Conservation (phyloP, 2,113 vertebrate species). For the Rattus norvegicus region GRCr8 NC_086029.1:60201501-60202000, state of each 20-base stretch:
- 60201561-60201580: accelerated
- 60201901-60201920: not conserved
- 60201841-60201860: not conserved
- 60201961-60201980: not conserved
- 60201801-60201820: not conserved
- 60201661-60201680: no score
- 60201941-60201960: not conserved
- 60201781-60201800: not conserved
- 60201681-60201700: not conserved
- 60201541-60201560: not conserved
- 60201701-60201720: not conserved
- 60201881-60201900: not conserved
- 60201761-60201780: not conserved
- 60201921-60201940: not conserved
- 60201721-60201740: not conserved
- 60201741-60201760: not conserved
- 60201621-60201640: not conserved
- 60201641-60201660: not conserved
- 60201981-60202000: not conserved
- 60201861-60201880: not conserved
- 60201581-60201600: not conserved
- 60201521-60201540: not conserved
- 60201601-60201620: not conserved
- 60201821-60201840: not conserved
- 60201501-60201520: accelerated